A percentile compares a stretch with the other conserved stretches of the same genome.
These are phyloP conservation scores for Lagopus leucura DNA, from an alignment of 2,113 vertebrate genomes.

Conservation along the genomic window DNA sequence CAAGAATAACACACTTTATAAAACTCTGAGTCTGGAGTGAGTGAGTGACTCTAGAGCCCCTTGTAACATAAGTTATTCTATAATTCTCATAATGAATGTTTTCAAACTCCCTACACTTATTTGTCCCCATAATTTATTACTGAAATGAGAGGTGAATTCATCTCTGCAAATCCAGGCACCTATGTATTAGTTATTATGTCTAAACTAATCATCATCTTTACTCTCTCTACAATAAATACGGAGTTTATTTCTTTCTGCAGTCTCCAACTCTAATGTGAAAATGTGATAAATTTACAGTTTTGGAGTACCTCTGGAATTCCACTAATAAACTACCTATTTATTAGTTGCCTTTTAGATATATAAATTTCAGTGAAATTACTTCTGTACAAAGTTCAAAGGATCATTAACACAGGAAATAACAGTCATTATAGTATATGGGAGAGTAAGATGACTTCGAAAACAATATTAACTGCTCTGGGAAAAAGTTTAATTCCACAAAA, in stretches of 20 bases:
- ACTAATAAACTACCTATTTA: background rate
- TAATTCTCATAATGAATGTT: background rate
- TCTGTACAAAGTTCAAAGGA: background rate
- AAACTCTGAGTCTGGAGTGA: accelerated
- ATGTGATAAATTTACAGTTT: background rate
- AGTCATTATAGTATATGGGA: background rate
- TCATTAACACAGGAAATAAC: background rate
- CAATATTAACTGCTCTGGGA: background rate
- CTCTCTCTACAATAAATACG: background rate
- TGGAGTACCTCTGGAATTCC: background rate
- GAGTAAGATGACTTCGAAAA: background rate
- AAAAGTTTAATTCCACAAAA: background rate
- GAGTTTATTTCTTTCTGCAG: background rate
- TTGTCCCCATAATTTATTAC: background rate
- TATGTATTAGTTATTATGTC: background rate
- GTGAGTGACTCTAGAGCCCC: background rate
- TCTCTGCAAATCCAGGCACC: background rate
- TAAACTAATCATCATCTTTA: accelerated
- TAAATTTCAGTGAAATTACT: background rate
- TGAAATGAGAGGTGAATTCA: background rate
- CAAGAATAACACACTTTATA: background rate
- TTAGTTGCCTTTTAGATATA: background rate
- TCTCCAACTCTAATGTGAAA: background rate
- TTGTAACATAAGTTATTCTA: background rate
- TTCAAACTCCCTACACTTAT: background rate